Evolutionary conservation across 1,140 invertebrate genomes (phyloP).

Genomic region (Monochamus saltuarius): DNA sequence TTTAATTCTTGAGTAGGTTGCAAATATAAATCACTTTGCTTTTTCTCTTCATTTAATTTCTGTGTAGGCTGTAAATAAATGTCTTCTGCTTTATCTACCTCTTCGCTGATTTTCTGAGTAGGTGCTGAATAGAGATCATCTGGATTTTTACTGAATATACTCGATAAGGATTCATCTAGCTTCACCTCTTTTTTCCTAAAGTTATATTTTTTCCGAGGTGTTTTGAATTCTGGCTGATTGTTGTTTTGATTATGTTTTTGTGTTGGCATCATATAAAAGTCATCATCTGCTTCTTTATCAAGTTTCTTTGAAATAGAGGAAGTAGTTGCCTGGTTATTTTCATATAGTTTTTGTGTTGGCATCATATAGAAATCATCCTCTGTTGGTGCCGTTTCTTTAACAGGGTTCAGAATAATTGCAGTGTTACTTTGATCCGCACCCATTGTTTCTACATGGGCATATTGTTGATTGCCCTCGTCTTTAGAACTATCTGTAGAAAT

Average conservation of each 20-base stretch:
- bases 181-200: constrained; percentile 5
- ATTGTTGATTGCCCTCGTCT: neutral
- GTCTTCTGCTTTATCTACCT: constrained; percentile 24
- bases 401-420: neutral
- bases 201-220: neutral
- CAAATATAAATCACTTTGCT: neutral
- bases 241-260: constrained; percentile 28
- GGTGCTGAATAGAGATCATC: constrained; percentile 8
- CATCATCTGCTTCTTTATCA: constrained; percentile 16
- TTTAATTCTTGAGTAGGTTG: constrained; percentile 8
- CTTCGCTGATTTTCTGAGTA: constrained; percentile 7
- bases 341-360: constrained; percentile 15
- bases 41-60: constrained; percentile 2
- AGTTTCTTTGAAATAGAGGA: constrained; percentile 1
- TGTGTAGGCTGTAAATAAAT: constrained; percentile 22
- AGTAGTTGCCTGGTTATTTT: neutral
- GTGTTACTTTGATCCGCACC: neutral
- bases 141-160: neutral
- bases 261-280: constrained; percentile 28
- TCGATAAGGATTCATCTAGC: constrained; percentile 3
- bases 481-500: neutral
- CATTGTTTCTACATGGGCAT: neutral
- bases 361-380: constrained; percentile 14
- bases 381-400: constrained; percentile 6
- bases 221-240: constrained; percentile 2